phyloP scores from a whole-genome alignment of 2,113 vertebrate genomes.

The Cygnus atratus region DNA sequence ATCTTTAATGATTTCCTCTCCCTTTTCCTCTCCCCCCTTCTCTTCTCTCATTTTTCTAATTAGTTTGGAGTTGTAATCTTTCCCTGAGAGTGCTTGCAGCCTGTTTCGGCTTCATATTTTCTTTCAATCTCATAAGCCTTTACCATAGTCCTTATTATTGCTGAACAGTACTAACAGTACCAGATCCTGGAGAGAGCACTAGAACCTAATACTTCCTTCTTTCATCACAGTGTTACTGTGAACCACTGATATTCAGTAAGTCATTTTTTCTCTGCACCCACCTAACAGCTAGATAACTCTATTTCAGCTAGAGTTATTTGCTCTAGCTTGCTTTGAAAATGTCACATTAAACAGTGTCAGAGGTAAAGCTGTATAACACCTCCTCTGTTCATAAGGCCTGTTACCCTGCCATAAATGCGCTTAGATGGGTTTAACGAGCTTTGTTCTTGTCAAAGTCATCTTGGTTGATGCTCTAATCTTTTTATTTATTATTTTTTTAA shows the following conservation, averaged over 20 bases:
- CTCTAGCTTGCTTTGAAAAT: not conserved
- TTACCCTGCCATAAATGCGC: not conserved
- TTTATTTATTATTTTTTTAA: not conserved
- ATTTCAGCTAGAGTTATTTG: not conserved
- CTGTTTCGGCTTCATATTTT: not conserved
- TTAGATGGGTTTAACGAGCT: not conserved
- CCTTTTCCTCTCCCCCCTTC: too few species aligned
- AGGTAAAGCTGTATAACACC: not conserved
- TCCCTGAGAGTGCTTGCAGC: not conserved
- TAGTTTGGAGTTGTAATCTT: not conserved
- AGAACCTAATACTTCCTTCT: not conserved
- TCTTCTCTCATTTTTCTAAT: not conserved
- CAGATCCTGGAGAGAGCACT: not conserved
- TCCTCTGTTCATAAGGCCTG: not conserved
- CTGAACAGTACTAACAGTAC: not conserved
- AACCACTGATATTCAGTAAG: not conserved
- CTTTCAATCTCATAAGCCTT: not conserved
- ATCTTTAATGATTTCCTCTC: not conserved
- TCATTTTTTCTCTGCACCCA: not conserved
- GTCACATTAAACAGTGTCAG: not conserved
- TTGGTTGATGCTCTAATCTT: not conserved
- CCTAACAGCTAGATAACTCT: not conserved
- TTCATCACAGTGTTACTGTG: not conserved
- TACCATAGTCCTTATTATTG: not conserved
- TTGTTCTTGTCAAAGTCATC: not conserved